phyloP scores from a whole-genome alignment of 2,113 vertebrate genomes.

The Engystomops pustulosus region DNA sequence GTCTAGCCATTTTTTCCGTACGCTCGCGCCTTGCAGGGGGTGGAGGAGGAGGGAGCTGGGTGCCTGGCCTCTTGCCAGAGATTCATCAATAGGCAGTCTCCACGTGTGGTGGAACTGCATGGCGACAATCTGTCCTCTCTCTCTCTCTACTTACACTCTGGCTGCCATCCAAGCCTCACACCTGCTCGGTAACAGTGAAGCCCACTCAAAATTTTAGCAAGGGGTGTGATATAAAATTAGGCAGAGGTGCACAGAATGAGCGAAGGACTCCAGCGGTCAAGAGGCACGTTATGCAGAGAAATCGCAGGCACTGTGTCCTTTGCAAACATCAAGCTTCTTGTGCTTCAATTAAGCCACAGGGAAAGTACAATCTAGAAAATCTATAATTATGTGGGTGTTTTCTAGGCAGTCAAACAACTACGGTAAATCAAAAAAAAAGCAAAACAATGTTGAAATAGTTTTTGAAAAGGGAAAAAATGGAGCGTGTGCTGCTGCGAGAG shows the following conservation, averaged over 20 bases:
- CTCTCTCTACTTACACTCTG: slow-evolving; percentile 51
- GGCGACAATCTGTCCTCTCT: slow-evolving; percentile 52
- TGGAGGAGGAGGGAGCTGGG: slow-evolving; percentile 50
- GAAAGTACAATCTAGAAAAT: slow-evolving; percentile 43
- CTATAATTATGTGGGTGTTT: slow-evolving; percentile 51
- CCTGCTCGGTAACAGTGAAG: slow-evolving; percentile 35
- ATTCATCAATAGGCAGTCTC: slow-evolving; percentile 59
- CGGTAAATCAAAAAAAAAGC: slow-evolving; percentile 27
- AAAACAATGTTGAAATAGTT: slow-evolving; percentile 41
- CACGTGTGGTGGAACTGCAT: slow-evolving; percentile 54
- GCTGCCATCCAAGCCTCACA: slow-evolving; percentile 58
- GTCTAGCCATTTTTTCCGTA: slow-evolving; percentile 63
- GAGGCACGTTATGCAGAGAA: not conserved
- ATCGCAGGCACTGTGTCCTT: slow-evolving; percentile 12
- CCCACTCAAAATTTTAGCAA: slow-evolving; percentile 58
- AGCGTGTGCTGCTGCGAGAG: not conserved
- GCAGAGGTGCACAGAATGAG: not conserved
- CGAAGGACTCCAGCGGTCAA: slow-evolving; percentile 37
- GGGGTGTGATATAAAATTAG: slow-evolving; percentile 59
- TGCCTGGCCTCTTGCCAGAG: slow-evolving; percentile 57
- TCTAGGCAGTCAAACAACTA: slow-evolving; percentile 25
- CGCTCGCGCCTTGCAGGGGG: slow-evolving; percentile 42
- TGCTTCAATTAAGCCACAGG: slow-evolving; percentile 54
- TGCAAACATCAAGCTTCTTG: slow-evolving; percentile 19
- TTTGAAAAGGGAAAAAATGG: not conserved